Conservation (phyloP, 53 echinoderm and acorn worm genomes). For the Echinometra lucunter region DNA sequence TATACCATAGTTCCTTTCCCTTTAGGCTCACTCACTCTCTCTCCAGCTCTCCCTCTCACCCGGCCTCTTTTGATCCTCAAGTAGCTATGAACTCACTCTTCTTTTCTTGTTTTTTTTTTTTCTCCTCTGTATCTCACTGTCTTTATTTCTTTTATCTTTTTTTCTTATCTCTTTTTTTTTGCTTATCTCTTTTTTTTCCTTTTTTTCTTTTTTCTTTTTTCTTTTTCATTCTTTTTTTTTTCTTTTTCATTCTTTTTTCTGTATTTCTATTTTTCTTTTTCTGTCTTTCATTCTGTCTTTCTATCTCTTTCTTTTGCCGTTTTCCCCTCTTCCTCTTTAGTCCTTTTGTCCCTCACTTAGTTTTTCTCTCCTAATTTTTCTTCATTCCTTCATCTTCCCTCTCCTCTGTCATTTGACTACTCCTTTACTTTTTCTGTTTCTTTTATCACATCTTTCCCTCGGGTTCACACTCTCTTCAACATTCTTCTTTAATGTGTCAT, state of each 20-base stretch:
- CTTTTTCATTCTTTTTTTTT: not conserved
- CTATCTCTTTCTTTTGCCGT: not conserved
- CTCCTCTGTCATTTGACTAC: not conserved
- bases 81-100: not conserved
- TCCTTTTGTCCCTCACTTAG: too few species aligned
- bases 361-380: not conserved
- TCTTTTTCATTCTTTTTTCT: not conserved
- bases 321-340: not conserved
- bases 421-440: not conserved
- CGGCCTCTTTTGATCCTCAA: not conserved
- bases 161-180: not conserved
- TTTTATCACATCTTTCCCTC: not conserved
- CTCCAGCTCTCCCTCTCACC: conserved; percentile 27
- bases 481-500: not conserved
- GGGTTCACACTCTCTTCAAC: not conserved
- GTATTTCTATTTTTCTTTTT: not conserved
- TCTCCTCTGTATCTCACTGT: not conserved
- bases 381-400: not conserved
- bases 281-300: not conserved
- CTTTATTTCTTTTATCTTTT: not conserved
- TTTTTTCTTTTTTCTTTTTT: not conserved
- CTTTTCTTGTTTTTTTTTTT: not conserved
- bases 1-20: conserved; percentile 20
- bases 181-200: too few species aligned
- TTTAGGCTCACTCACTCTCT: conserved; percentile 7